Evolutionary conservation across 2,888 invertebrate species (phyloP).

Genomic region (Eristalis tenax): DNA sequence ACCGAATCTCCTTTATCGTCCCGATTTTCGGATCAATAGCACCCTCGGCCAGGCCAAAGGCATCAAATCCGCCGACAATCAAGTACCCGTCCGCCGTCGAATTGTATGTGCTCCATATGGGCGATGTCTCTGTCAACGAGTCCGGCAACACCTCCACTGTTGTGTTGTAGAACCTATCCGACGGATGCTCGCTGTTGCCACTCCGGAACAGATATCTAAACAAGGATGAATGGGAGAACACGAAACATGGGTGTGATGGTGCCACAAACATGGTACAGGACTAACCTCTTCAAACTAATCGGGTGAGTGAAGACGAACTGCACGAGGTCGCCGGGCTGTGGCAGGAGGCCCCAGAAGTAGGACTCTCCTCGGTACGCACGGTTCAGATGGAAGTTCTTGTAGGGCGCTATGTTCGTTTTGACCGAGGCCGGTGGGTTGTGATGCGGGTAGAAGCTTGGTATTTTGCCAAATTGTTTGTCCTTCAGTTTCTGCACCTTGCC

Average conservation of each 20-base stretch:
- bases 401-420: constrained; percentile 88
- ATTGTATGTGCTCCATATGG: constrained; percentile 83
- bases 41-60: constrained; percentile 91
- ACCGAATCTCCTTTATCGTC: constrained; percentile 86
- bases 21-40: constrained; percentile 85
- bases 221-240: constrained; percentile 29
- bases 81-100: constrained; percentile 87
- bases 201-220: constrained; percentile 91
- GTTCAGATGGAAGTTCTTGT: constrained; percentile 89
- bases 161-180: constrained; percentile 93
- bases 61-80: constrained; percentile 89
- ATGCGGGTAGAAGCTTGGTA: constrained; percentile 90
- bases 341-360: constrained; percentile 95
- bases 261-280: constrained; percentile 5
- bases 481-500: constrained; percentile 98
- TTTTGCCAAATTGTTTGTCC: constrained; percentile 94
- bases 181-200: constrained; percentile 94
- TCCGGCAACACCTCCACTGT: constrained; percentile 90
- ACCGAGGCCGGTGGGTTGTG: constrained; percentile 88
- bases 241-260: background rate
- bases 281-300: constrained; percentile 86
- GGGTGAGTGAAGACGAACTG: constrained; percentile 91
- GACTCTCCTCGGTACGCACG: constrained; percentile 93
- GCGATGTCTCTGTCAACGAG: constrained; percentile 79
- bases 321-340: constrained; percentile 90